These are phyloP conservation scores for Palaemon carinicauda DNA, from an alignment of 1,140 invertebrate species.

Conservation along the genomic window DNA sequence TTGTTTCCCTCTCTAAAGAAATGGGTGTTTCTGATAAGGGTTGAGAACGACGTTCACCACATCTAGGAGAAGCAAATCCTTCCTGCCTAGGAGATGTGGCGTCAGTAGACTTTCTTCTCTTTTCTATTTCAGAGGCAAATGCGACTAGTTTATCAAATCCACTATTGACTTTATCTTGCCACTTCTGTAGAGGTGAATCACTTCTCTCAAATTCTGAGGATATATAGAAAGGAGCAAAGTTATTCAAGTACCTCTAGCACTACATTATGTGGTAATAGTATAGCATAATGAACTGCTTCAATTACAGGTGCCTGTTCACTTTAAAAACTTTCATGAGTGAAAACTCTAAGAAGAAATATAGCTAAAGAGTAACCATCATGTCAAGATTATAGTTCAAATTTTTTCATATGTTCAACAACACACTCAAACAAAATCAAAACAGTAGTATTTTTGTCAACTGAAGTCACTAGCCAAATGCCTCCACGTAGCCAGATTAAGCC, in stretches of 20 bases:
- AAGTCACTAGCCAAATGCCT: constrained; percentile 41
- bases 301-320: no score
- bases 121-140: constrained; percentile 84
- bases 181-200: constrained; percentile 66
- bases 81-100: constrained; percentile 64
- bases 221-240: neutral
- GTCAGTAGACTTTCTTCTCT: constrained; percentile 79
- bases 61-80: constrained; percentile 25
- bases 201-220: constrained; percentile 37
- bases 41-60: constrained; percentile 1
- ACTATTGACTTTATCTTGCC: constrained; percentile 85
- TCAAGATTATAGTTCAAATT: neutral
- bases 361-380: neutral
- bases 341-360: neutral
- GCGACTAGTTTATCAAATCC: constrained; percentile 87
- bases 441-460: constrained; percentile 11
- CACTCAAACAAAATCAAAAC: neutral
- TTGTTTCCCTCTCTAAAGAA: neutral
- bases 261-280: no score
- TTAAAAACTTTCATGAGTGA: neutral
- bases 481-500: constrained; percentile 12
- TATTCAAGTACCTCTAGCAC: no score
- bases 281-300: no score
- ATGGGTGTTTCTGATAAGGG: constrained; percentile 10
- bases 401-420: neutral